These are phyloP conservation scores for Sminthurinus aureus DNA, from an alignment of 2,888 invertebrate genomes.

Conservation along the genomic window DNA sequence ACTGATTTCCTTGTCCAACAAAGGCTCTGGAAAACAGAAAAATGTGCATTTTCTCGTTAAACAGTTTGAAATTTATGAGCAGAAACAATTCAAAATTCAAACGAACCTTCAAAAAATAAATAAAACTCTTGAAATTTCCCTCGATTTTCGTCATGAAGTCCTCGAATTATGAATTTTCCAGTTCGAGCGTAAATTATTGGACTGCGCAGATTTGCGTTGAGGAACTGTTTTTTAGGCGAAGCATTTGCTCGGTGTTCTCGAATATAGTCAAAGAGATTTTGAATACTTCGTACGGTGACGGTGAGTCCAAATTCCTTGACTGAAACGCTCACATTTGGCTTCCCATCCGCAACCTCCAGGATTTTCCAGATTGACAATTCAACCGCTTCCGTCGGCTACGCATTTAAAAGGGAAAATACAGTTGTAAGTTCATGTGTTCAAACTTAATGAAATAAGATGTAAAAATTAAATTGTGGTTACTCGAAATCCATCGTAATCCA, in stretches of 20 bases:
- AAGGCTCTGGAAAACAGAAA: too few species aligned
- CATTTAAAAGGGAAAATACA: too few species aligned
- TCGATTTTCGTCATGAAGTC: neutral
- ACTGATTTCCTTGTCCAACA: too few species aligned
- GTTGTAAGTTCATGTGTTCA: neutral
- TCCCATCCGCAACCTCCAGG: neutral
- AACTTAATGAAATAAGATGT: neutral
- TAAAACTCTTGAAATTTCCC: neutral
- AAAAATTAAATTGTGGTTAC: neutral
- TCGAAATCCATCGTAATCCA: slow-evolving; percentile 7
- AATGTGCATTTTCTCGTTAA: too few species aligned
- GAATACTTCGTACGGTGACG: neutral
- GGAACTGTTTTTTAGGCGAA: neutral
- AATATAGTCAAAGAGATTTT: neutral
- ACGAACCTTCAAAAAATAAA: neutral
- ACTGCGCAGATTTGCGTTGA: neutral
- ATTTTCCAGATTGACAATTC: neutral
- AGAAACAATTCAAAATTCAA: neutral
- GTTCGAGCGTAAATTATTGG: neutral
- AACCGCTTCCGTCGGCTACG: neutral
- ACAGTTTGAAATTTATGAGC: neutral
- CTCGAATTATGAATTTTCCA: neutral
- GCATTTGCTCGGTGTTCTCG: neutral
- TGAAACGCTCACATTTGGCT: neutral
- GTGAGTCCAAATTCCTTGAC: neutral